These are phyloP conservation scores for Diorhabda elongata DNA, from an alignment of 1,140 invertebrate species.

Conservation along the genomic window DNA sequence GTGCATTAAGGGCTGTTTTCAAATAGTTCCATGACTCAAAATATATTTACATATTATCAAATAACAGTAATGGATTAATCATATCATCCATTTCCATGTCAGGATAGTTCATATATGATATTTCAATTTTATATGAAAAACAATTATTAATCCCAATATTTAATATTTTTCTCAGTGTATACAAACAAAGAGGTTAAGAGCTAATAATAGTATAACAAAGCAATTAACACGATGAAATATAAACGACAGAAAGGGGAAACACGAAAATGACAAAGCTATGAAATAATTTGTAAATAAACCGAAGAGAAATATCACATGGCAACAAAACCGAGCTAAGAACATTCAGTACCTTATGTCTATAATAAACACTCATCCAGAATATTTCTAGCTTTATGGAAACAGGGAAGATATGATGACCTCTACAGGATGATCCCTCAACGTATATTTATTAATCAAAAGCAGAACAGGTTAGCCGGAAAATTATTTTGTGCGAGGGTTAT, in stretches of 20 bases:
- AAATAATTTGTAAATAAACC: conserved; percentile 22
- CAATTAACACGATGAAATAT: background rate
- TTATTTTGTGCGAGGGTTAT: too few species aligned
- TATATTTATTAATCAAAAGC: too few species aligned
- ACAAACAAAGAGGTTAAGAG: background rate
- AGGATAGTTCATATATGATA: too few species aligned
- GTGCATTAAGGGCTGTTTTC: too few species aligned
- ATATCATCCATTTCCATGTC: too few species aligned
- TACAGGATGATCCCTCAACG: background rate
- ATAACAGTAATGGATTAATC: too few species aligned
- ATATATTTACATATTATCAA: too few species aligned
- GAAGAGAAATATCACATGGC: conserved; percentile 14
- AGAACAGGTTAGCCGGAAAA: too few species aligned
- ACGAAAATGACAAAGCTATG: background rate
- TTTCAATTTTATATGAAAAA: too few species aligned
- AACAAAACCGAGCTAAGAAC: conserved; percentile 28
- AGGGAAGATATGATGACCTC: conserved; percentile 1
- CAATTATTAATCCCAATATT: too few species aligned
- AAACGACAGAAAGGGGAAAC: background rate
- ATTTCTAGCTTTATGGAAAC: background rate
- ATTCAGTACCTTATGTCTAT: conserved; percentile 24
- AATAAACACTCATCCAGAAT: conserved; percentile 28
- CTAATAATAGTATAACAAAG: background rate
- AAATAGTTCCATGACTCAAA: too few species aligned
- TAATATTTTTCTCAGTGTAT: background rate